These are phyloP conservation scores for Baryphthengus martii DNA, from an alignment of 2,113 vertebrate genomes.

Conservation along the genomic window DNA sequence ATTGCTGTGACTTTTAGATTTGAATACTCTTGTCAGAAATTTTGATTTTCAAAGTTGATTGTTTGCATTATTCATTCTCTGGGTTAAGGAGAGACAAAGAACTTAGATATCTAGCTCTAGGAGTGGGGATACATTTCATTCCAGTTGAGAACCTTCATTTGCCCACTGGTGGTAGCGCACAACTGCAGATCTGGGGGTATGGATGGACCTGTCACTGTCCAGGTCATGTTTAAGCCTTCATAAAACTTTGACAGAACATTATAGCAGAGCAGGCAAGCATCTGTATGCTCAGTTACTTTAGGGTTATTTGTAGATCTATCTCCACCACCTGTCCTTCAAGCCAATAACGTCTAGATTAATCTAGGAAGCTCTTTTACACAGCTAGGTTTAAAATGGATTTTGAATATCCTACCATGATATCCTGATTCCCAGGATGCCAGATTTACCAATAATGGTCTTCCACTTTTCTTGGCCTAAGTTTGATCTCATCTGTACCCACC, in stretches of 20 bases:
- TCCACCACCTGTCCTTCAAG: neutral
- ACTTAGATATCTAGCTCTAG: neutral
- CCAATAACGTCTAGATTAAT: neutral
- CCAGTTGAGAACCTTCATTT: no score
- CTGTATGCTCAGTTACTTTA: neutral
- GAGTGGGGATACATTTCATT: neutral
- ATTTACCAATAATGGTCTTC: neutral
- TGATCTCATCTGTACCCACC: neutral
- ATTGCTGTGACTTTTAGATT: neutral
- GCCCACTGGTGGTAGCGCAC: neutral
- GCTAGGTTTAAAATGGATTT: neutral
- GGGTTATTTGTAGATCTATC: neutral
- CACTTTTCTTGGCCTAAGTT: neutral
- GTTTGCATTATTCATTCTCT: neutral
- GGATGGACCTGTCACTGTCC: no score
- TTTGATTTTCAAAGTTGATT: neutral
- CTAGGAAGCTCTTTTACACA: neutral
- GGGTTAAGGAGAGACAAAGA: neutral
- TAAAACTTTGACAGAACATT: neutral
- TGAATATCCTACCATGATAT: neutral
- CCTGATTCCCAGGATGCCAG: neutral
- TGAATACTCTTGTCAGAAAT: neutral
- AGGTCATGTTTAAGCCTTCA: neutral
- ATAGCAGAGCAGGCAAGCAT: neutral
- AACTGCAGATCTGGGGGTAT: neutral